A percentile compares a stretch with the other conserved stretches of the same genome.
Evolutionary conservation across 2,888 invertebrate species (phyloP).

Genomic region (Ypsolopha scabrella): DNA sequence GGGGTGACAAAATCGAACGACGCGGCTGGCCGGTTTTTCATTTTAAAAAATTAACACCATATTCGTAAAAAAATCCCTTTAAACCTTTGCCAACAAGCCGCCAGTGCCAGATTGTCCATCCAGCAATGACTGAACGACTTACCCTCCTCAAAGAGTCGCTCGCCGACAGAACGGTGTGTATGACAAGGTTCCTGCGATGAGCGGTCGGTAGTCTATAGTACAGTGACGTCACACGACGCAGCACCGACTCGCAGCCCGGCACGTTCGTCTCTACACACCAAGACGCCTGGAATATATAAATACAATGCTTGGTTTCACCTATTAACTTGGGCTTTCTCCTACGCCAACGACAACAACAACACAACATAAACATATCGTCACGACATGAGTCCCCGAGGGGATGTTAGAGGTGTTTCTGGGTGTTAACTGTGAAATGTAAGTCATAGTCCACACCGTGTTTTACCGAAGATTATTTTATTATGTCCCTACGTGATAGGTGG

Average conservation of each 20-base stretch:
- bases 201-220: constrained; percentile 21
- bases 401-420: background rate
- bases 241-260: constrained; percentile 19
- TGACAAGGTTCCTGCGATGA: constrained; percentile 16
- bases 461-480: too few relatives aligned
- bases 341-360: too few relatives aligned
- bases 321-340: too few relatives aligned
- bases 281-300: constrained; percentile 19
- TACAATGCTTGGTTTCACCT: background rate
- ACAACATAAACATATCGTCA: too few relatives aligned
- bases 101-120: too few relatives aligned
- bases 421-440: background rate
- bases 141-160: constrained; percentile 21
- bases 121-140: constrained; percentile 6
- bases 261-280: constrained; percentile 22
- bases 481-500: too few relatives aligned
- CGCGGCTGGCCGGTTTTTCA: too few relatives aligned
- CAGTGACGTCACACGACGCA: constrained; percentile 23
- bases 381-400: background rate
- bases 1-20: too few relatives aligned
- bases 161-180: constrained; percentile 19
- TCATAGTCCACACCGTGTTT: background rate
- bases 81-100: too few relatives aligned
- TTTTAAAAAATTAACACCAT: too few relatives aligned
- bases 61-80: too few relatives aligned